Evolutionary conservation across 2,888 invertebrate species (phyloP).

Genomic region (Volucella bombylans): DNA sequence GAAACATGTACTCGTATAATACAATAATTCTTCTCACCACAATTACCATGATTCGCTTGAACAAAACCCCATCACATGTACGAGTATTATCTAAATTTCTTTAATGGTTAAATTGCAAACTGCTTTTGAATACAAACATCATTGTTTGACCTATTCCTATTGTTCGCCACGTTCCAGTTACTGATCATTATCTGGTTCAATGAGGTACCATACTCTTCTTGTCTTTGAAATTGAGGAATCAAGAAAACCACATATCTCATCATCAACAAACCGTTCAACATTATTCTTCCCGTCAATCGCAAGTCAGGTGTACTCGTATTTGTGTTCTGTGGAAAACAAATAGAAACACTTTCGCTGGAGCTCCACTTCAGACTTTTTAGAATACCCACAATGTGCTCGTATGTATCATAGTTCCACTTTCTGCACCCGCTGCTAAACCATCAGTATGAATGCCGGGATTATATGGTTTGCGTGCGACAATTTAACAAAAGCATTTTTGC

Average conservation of each 20-base stretch:
- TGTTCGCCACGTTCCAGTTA: conserved; percentile 52
- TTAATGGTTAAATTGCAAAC: conserved; percentile 27
- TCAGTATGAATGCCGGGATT: conserved; percentile 59
- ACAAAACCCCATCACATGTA: conserved; percentile 30
- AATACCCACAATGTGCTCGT: background rate
- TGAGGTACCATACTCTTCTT: conserved; percentile 43
- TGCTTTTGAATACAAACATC: conserved; percentile 51
- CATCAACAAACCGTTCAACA: conserved; percentile 63
- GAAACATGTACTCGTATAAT: background rate
- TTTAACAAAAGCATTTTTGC: conserved; percentile 18
- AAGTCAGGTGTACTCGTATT: background rate
- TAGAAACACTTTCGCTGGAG: conserved; percentile 58
- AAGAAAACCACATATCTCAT: conserved; percentile 26
- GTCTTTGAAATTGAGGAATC: background rate
- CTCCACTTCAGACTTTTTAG: conserved; percentile 6
- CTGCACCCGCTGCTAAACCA: conserved; percentile 53
- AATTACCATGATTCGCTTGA: conserved; percentile 14
- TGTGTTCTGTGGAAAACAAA: conserved; percentile 8
- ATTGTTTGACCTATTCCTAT: conserved; percentile 46
- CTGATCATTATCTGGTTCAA: conserved; percentile 61
- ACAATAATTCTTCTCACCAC: background rate
- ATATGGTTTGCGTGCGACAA: conserved; percentile 55
- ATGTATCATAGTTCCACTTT: conserved; percentile 59
- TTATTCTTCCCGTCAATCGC: conserved; percentile 18
- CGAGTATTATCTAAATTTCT: conserved; percentile 29